A percentile compares a stretch with the other conserved stretches of the same genome.
These are phyloP conservation scores for Palythoa heliodiscus DNA, from an alignment of 92 coral and sea anemone genomes.

Conservation along the genomic window DNA sequence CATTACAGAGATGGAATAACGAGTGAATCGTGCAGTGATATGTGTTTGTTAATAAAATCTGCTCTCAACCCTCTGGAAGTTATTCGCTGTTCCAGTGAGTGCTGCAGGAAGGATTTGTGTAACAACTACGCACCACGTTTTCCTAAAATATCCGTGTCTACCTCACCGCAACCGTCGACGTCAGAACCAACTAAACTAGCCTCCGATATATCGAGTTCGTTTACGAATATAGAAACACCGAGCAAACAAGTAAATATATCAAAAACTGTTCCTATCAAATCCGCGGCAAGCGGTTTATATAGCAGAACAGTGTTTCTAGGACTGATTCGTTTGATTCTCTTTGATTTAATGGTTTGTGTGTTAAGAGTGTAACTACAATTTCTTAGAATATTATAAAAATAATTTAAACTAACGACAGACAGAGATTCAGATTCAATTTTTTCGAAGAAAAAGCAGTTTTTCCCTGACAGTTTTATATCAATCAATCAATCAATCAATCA, in stretches of 20 bases:
- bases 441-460: too few species aligned
- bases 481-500: too few species aligned
- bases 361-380: too few species aligned
- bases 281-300: neutral
- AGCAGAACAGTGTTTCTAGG: neutral
- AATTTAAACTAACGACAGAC: too few species aligned
- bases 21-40: neutral
- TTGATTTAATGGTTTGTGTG: neutral
- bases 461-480: too few species aligned
- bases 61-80: neutral
- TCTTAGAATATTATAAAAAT: too few species aligned
- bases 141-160: neutral
- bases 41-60: constrained; percentile 11
- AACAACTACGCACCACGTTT: constrained; percentile 5
- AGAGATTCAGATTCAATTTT: too few species aligned
- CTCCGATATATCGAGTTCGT: neutral
- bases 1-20: constrained; percentile 20
- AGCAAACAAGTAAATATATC: neutral
- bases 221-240: neutral
- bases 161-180: neutral
- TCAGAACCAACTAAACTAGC: neutral
- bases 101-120: constrained; percentile 6
- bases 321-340: neutral
- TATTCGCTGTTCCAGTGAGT: constrained; percentile 7
- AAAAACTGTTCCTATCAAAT: neutral